These are phyloP conservation scores for Anticlea derivata DNA, from an alignment of 2,888 invertebrate genomes.

Conservation along the genomic window DNA sequence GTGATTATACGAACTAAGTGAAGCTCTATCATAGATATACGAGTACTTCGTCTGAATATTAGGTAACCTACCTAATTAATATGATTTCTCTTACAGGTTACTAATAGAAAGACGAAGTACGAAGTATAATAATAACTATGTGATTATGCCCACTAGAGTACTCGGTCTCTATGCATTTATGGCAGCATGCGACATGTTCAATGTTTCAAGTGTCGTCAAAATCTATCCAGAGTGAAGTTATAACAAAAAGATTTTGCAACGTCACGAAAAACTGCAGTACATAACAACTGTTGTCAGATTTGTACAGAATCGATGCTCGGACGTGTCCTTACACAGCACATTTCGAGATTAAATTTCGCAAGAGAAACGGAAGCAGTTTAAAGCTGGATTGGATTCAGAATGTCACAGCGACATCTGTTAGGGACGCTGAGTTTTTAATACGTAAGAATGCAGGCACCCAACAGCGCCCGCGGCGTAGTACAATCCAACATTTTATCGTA, in stretches of 20 bases:
- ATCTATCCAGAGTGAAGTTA: not conserved
- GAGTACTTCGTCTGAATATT: too few relatives aligned
- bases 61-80: too few relatives aligned
- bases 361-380: slow-evolving; percentile 55
- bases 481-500: slow-evolving; percentile 10
- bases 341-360: slow-evolving; percentile 51
- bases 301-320: slow-evolving; percentile 12
- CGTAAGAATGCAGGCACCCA: slow-evolving; percentile 47
- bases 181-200: too few relatives aligned
- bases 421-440: slow-evolving; percentile 63
- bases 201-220: too few relatives aligned
- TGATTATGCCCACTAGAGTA: too few relatives aligned
- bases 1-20: too few relatives aligned
- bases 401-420: slow-evolving; percentile 55
- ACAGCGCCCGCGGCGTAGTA: slow-evolving; percentile 29
- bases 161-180: too few relatives aligned
- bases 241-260: not conserved
- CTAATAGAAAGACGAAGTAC: too few relatives aligned
- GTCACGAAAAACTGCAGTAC: slow-evolving; percentile 7
- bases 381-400: slow-evolving; percentile 54
- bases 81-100: too few relatives aligned
- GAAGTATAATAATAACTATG: too few relatives aligned
- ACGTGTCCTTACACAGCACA: slow-evolving; percentile 27
- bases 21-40: too few relatives aligned
- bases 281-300: slow-evolving; percentile 5